phyloP scores from a whole-genome alignment of 2,888 invertebrate genomes.

The Cistogaster globosa region DNA sequence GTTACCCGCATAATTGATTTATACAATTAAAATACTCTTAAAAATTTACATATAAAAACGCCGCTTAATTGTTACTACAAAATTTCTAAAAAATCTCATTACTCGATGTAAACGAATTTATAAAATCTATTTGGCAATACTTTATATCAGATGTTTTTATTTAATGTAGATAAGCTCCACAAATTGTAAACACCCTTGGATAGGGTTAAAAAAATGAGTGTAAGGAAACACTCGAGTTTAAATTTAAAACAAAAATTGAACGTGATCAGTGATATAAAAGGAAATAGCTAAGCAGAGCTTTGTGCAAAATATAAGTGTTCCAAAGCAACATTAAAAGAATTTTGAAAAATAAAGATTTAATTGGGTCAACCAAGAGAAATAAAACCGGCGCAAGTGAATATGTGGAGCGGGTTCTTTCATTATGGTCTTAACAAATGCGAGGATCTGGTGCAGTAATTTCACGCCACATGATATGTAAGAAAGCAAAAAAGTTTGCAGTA shows the following conservation, averaged over 20 bases:
- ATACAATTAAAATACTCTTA: not conserved
- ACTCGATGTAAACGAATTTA: too few relatives aligned
- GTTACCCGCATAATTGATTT: slow-evolving; percentile 20
- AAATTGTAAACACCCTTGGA: not conserved
- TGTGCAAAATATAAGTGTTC: slow-evolving; percentile 45
- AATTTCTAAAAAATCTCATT: too few relatives aligned
- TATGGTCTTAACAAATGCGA: too few relatives aligned
- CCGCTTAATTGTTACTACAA: too few relatives aligned
- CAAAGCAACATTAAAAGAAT: slow-evolving; percentile 39
- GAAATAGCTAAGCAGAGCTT: not conserved
- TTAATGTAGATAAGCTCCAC: slow-evolving; percentile 5
- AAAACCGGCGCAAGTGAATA: too few relatives aligned
- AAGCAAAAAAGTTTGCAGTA: too few relatives aligned
- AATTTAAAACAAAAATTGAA: slow-evolving; percentile 29
- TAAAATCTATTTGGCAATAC: too few relatives aligned
- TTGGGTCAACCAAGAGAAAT: not conserved
- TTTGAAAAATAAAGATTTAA: slow-evolving; percentile 32
- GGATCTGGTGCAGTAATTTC: too few relatives aligned
- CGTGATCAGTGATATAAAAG: not conserved
- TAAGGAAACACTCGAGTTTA: slow-evolving; percentile 25
- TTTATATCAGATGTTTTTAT: slow-evolving; percentile 14
- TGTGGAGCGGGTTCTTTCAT: too few relatives aligned
- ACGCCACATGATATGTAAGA: too few relatives aligned
- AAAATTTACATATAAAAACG: slow-evolving; percentile 7
- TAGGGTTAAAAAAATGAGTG: slow-evolving; percentile 18